Percentiles rank a stretch among this genome's conserved stretches.
These are phyloP conservation scores for Acrocephalus kingi DNA, from an alignment of 2,113 vertebrate genomes.

Conservation along the genomic window DNA sequence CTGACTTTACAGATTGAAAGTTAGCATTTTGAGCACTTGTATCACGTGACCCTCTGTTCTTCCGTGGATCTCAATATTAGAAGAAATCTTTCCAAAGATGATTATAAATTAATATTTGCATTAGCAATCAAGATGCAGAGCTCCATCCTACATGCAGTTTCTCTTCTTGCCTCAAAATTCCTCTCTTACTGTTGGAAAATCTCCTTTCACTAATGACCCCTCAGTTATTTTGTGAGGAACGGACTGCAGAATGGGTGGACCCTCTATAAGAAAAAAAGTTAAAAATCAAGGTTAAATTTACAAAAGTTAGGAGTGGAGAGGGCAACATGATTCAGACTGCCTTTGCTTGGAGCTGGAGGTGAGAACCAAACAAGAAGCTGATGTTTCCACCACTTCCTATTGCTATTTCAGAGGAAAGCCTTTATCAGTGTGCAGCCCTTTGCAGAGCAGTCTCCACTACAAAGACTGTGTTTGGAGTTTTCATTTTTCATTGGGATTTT, in stretches of 20 bases:
- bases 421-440: neutral
- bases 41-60: neutral
- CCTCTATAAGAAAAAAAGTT: neutral
- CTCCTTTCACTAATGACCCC: neutral
- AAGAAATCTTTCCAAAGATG: neutral
- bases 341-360: neutral
- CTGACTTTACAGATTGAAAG: neutral
- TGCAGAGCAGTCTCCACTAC: neutral
- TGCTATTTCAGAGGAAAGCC: slow-evolving; percentile 32
- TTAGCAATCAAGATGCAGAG: neutral
- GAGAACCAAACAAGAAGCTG: slow-evolving; percentile 2
- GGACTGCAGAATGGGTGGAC: neutral
- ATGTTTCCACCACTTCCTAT: slow-evolving; percentile 47
- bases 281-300: neutral
- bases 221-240: neutral
- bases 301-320: neutral
- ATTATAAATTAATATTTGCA: neutral
- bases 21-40: neutral
- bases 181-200: neutral
- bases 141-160: neutral
- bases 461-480: neutral
- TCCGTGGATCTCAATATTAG: neutral
- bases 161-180: neutral
- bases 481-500: neutral
- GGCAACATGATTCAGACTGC: neutral